Base-by-base conservation (phyloP, 2,113 vertebrate species). In the Spea bombifrons region DNA sequence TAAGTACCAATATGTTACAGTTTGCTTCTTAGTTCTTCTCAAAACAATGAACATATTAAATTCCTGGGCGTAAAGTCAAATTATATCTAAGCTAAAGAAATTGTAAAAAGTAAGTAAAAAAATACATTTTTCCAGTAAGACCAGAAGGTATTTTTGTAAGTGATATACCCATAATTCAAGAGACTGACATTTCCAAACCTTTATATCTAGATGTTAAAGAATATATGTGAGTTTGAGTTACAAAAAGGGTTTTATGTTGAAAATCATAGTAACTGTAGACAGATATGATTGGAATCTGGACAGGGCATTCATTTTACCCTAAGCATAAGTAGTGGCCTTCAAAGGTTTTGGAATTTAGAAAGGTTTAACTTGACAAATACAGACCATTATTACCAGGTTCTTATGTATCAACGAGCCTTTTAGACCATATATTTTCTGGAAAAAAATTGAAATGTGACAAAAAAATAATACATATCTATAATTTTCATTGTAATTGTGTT, bases 131-230 rank as follows among this genome's bases (percentile, higher is more conserved):
- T 81, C 86, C 53, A 67, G 46, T 71, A 71, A 71, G 59, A 78
- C 55, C 52, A 71, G 59, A 50, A 86, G 86, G 86, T 76, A 83
- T 88, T 84, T 67, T 76, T 81, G 61, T 84, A 81, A 82, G 80
- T 83, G 85, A 82, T 86, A 86, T 83, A 46, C 81, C 71, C 83
- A 87, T 86, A 90, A 85, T 90, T 90, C 85, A 89, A 85, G 75
- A 80, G 77, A 80, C 84, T 10, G 55, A 88, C 78, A 79, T 83
- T 15, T 87, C 86, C 89, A 88, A 83, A 71, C 86, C 84, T 90
- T 86, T 89, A 90, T 90, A 89, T 86, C 84, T 74, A 81, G 81
- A 83, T 85, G 86, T 89, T 90, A 88, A 90, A 91, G 89, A 88
- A 87, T 53, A 67, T 83, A 83, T 87, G 82, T 86, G 75, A 85